Percentiles rank a stretch among this genome's conserved stretches.
These are phyloP conservation scores for Pseudopipra pipra DNA, from an alignment of 2,113 vertebrate genomes.

Conservation along the genomic window DNA sequence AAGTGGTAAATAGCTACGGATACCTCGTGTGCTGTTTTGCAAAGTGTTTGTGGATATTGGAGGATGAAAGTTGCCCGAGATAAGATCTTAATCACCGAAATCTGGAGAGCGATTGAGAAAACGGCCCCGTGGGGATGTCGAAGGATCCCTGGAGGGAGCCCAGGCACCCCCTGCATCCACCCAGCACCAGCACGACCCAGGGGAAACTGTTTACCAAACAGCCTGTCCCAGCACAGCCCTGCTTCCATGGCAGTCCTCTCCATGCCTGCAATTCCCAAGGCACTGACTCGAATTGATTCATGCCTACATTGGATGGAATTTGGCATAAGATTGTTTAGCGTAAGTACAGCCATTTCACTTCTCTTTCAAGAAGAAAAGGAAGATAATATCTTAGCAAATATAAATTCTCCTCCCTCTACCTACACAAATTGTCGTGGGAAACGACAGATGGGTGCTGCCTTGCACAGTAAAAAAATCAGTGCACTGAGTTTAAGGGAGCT, in stretches of 20 bases:
- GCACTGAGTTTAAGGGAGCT: background rate
- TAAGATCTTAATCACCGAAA: conserved; percentile 54
- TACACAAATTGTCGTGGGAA: background rate
- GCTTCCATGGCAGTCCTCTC: background rate
- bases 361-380: background rate
- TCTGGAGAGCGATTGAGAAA: conserved; percentile 2
- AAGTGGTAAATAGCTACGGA: conserved; percentile 27
- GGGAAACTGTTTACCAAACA: background rate
- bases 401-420: background rate
- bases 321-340: background rate
- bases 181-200: background rate
- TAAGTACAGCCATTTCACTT: background rate
- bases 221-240: background rate
- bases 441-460: background rate
- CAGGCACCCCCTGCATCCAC: background rate
- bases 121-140: background rate
- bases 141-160: background rate
- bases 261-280: background rate
- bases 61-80: conserved; percentile 28
- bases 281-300: background rate
- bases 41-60: background rate
- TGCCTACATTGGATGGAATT: background rate
- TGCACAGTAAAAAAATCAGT: background rate
- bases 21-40: background rate
- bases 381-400: background rate